Evolutionary conservation across 2,797 vertebrate genomes (phyloP).

Genomic region (Petrocephalus sullivani): DNA sequence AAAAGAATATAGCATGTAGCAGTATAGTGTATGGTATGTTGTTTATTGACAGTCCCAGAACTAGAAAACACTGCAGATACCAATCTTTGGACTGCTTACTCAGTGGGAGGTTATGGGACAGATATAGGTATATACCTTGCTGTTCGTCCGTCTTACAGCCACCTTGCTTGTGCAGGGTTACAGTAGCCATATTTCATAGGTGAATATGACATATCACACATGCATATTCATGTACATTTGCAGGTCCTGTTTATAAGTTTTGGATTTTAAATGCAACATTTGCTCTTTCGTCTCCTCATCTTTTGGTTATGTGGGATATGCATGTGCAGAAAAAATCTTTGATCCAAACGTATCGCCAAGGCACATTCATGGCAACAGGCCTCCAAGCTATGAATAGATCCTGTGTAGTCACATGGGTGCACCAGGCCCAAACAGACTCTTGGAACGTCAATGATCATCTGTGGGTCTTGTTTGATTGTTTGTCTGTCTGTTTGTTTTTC

Average conservation of each 20-base stretch:
- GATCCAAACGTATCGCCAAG: neutral
- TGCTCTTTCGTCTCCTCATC: neutral
- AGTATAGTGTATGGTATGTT: neutral
- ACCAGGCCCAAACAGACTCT: slow-evolving; percentile 6
- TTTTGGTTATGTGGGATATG: neutral
- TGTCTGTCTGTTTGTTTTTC: slow-evolving; percentile 19
- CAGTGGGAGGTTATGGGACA: neutral
- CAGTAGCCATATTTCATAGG: neutral
- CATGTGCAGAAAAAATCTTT: neutral
- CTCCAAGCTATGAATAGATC: neutral
- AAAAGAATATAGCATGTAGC: neutral
- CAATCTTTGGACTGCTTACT: neutral
- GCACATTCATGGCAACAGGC: neutral
- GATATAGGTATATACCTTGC: neutral
- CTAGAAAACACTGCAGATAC: neutral
- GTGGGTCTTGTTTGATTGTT: slow-evolving; percentile 16
- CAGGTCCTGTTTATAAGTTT: neutral
- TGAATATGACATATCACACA: neutral
- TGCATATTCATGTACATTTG: neutral
- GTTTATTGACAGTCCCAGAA: neutral
- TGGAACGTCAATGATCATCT: slow-evolving; percentile 9
- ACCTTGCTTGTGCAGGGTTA: neutral
- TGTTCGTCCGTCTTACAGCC: neutral
- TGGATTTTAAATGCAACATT: neutral
- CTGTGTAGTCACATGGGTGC: neutral